A percentile compares a stretch with the other conserved stretches of the same genome.
Evolutionary conservation across 1,140 invertebrate genomes (phyloP).

Genomic region (Drosophila sp.): DNA sequence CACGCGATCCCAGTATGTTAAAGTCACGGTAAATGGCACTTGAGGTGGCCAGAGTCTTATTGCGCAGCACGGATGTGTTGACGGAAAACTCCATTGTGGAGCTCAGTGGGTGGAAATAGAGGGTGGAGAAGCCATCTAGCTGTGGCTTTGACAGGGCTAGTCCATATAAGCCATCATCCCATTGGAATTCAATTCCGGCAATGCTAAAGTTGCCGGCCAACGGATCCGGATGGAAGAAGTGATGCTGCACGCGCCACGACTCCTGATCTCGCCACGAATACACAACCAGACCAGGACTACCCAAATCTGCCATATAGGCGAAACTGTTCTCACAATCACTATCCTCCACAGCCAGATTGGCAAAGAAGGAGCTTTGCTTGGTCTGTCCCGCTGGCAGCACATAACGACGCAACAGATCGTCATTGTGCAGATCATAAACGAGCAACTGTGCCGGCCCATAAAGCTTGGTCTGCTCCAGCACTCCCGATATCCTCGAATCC

Average conservation of each 20-base stretch:
- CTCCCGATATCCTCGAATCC: conserved; percentile 89
- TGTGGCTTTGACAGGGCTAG: conserved; percentile 87
- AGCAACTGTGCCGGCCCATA: conserved; percentile 87
- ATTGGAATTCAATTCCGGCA: conserved; percentile 89
- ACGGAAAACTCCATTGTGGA: conserved; percentile 90
- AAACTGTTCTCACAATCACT: conserved; percentile 88
- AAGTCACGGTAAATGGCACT: conserved; percentile 88
- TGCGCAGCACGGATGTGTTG: conserved; percentile 88
- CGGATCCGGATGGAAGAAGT: conserved; percentile 90
- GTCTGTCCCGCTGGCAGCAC: conserved; percentile 87
- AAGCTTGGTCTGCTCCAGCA: conserved; percentile 86
- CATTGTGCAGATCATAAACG: conserved; percentile 90
- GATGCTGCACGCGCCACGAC: conserved; percentile 89
- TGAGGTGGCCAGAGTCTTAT: conserved; percentile 85
- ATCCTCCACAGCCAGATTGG: conserved; percentile 91
- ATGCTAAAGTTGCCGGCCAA: conserved; percentile 89
- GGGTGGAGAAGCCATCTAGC: conserved; percentile 88
- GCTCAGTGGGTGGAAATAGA: conserved; percentile 92
- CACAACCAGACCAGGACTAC: conserved; percentile 88
- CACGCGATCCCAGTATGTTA: conserved; percentile 88
- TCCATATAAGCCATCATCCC: conserved; percentile 91
- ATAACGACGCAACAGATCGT: conserved; percentile 88
- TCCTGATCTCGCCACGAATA: conserved; percentile 89
- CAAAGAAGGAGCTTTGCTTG: conserved; percentile 89
- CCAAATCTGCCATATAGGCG: conserved; percentile 89